These are phyloP conservation scores for Gymnosoma rotundatum DNA, from an alignment of 2,888 invertebrate species.

Conservation along the genomic window DNA sequence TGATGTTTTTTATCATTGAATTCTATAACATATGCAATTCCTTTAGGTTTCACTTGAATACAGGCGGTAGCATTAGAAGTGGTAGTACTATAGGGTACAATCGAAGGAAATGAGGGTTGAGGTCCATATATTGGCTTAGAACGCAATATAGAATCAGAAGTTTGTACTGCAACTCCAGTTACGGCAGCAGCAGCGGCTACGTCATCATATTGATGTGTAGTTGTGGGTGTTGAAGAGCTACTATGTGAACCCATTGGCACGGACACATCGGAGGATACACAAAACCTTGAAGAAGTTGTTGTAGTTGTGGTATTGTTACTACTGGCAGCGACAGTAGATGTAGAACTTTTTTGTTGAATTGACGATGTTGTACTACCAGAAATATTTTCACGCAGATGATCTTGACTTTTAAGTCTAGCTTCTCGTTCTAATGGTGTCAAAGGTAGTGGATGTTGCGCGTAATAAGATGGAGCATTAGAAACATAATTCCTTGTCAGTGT, in stretches of 20 bases:
- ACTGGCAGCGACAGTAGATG: not conserved
- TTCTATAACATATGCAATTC: conserved; percentile 79
- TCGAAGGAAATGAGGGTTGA: conserved; percentile 39
- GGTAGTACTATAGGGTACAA: not conserved
- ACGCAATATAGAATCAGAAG: conserved; percentile 74
- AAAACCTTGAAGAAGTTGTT: conserved; percentile 76
- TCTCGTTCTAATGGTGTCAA: conserved; percentile 28
- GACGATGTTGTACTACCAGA: conserved; percentile 9
- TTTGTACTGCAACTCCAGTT: conserved; percentile 74
- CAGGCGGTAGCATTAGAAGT: conserved; percentile 35
- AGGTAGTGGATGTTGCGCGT: conserved; percentile 54
- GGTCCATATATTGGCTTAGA: conserved; percentile 73
- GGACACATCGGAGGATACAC: conserved; percentile 81
- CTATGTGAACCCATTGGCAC: conserved; percentile 78
- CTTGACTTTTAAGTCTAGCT: conserved; percentile 5
- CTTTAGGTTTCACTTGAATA: conserved; percentile 78
- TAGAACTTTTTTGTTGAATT: conserved; percentile 31
- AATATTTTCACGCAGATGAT: not conserved
- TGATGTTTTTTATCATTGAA: conserved; percentile 72
- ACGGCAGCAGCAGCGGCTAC: conserved; percentile 69
- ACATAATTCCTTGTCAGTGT: conserved; percentile 46
- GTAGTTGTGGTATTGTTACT: conserved; percentile 29
- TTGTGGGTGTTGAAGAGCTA: conserved; percentile 76
- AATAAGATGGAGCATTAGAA: conserved; percentile 11
- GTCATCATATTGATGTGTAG: conserved; percentile 81